Evolutionary conservation across 2,888 invertebrate species (phyloP), one percentile per base, ranked within the genome.

Genomic region (Chymomyza amoena): DNA sequence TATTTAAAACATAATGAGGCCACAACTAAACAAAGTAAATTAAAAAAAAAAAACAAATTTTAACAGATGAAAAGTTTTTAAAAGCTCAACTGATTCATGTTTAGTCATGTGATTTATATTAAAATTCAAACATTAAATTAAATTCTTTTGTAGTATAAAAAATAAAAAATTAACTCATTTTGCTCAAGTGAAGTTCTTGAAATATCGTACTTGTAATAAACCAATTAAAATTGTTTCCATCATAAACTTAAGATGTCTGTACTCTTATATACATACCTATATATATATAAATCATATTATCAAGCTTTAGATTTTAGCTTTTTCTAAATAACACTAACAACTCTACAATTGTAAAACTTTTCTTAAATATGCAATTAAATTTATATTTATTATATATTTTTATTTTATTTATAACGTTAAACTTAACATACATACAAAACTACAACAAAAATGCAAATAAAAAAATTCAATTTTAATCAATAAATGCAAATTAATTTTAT

Each of bases 401-500:
- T 45, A 45, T 13, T 66, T 59, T 85, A 85, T 73, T 84, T 84
- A 84, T 84, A 72, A 77, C 51, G 63, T 85, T 77, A 77, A 85
- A 70, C 78, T 64, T 76, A 74, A 74, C 72, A 67, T 66, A 80
- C 39, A 45, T 45, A 13, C 39, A 13, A 45, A 25, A 45, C 73
- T 69, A 70, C 62, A 18, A 60, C 67, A 71, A 67, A 82, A 72
- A 81, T 64, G 68, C 79, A 72, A 83, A 88, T 83, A 88, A 88
- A 74, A 88, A 70, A 88, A 70, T 78, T 62, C 66, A 79, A 69
- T 66, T 73, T 85, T 80, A 45, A 45, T 45, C 39, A 45, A 45
- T 45, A 45, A 45, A 45, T 45, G 39, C 39, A 45, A 45, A 45
- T 15, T 45, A 45, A 13, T 45, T 45, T 10, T 45, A 45, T 45